Evolutionary conservation across 1,140 invertebrate genomes (phyloP), one percentile per base, ranked within the genome.

Genomic region (Aphelenchoides avenae): DNA sequence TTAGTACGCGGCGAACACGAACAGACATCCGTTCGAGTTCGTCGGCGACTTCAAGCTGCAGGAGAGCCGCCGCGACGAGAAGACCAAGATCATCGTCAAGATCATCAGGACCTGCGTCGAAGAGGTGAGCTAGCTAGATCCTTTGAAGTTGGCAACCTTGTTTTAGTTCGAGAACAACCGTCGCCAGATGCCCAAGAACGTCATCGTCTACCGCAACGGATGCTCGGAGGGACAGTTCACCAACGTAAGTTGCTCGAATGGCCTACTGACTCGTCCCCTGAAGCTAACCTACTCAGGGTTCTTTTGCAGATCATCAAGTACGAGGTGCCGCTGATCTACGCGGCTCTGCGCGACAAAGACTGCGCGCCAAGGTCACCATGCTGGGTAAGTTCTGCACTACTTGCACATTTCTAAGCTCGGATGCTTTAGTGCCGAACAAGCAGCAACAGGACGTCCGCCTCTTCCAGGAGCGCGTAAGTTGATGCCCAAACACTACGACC

Each of bases 21-120:
- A n/a, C n/a, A n/a, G n/a, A n/a, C n/a, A n/a, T n/a, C n/a, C n/a
- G n/a, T n/a, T n/a, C n/a, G n/a, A n/a, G n/a, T n/a, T n/a, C n/a
- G n/a, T n/a, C n/a, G n/a, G n/a, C n/a, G n/a, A n/a, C n/a, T n/a
- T n/a, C n/a, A n/a, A n/a, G n/a, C n/a, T n/a, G n/a, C n/a, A n/a
- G n/a, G n/a, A n/a, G n/a, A n/a, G n/a, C n/a, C n/a, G n/a, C n/a
- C 63, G 63, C 7, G 62, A 64, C 20, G 62, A 64, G 11, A 68
- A 64, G 36, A 54, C 53, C n/a, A 59, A 44, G n/a, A 39, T 64
- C 6, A 61, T 66, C 20, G 41, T 52, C 1, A 24, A 33, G n/a
- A 31, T 64, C 29, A 22, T 65, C 27, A 29, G 47, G 11, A 34
- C 40, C 1, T 66, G 64, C 15, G 18, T 64, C 22, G 15, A n/a